A percentile compares a stretch with the other conserved stretches of the same genome.
phyloP scores from a whole-genome alignment of 2,888 invertebrate genomes.

The Melipona beecheii region DNA sequence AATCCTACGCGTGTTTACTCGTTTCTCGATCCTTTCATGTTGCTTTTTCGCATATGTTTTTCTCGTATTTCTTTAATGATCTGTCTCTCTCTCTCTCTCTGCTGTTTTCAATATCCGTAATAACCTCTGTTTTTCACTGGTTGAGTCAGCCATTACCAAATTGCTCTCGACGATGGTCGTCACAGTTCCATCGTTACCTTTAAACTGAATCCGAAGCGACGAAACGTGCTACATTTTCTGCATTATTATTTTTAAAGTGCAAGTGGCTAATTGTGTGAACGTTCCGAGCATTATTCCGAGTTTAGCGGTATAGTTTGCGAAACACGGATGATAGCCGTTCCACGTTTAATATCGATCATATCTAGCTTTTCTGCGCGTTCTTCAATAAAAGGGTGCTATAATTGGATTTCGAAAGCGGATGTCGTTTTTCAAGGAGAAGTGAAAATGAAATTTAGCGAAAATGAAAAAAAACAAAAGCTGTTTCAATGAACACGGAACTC shows the following conservation, averaged over 20 bases:
- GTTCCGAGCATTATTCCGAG: too few relatives aligned
- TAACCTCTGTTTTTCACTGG: conserved; percentile 20
- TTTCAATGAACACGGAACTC: neutral
- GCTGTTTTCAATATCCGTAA: conserved; percentile 9
- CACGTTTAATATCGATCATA: neutral
- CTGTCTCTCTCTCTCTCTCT: neutral
- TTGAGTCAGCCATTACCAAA: conserved; percentile 12
- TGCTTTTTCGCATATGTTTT: neutral
- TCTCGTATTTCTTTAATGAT: neutral
- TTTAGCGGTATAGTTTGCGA: neutral
- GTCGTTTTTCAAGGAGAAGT: neutral
- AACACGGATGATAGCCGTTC: neutral
- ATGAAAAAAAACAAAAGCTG: neutral
- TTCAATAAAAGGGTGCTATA: neutral
- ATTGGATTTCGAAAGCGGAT: neutral
- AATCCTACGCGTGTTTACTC: neutral
- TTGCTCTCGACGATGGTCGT: neutral
- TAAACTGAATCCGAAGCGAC: neutral
- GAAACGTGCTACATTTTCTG: neutral
- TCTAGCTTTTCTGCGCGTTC: neutral
- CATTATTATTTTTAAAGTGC: neutral
- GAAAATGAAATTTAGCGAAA: neutral
- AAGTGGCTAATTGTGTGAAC: too few relatives aligned
- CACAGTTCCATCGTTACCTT: neutral
- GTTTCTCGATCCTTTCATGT: neutral